Conservation (phyloP, 2,888 invertebrate species). For the Octodonta nipae region DNA sequence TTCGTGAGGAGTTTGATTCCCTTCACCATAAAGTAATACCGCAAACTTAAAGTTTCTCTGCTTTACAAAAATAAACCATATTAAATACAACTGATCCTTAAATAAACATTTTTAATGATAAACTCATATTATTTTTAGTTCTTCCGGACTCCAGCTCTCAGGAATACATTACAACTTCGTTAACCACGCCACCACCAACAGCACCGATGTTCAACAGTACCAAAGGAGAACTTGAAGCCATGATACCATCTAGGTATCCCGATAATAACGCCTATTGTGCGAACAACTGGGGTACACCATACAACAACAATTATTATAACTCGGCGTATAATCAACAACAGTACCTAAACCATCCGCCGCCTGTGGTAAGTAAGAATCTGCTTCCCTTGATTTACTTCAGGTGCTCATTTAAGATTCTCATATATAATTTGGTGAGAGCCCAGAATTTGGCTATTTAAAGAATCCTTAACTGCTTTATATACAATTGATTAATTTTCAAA, state of each 20-base stretch:
- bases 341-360: conserved; percentile 46
- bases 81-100: too few species aligned
- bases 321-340: conserved; percentile 46
- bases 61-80: too few species aligned
- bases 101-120: neutral
- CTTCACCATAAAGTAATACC: too few species aligned
- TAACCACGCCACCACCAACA: conserved; percentile 27
- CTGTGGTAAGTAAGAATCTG: conserved; percentile 41
- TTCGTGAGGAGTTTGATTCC: too few species aligned
- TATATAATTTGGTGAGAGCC: too few species aligned
- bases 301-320: conserved; percentile 52
- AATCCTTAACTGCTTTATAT: too few species aligned
- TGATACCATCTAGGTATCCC: conserved; percentile 30
- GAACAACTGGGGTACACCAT: conserved; percentile 41
- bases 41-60: too few species aligned
- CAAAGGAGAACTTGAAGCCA: conserved; percentile 28
- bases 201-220: conserved; percentile 26
- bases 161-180: conserved; percentile 30
- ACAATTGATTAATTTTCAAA: too few species aligned
- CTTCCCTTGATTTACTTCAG: too few species aligned
- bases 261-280: conserved; percentile 42
- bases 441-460: too few species aligned
- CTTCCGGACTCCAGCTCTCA: conserved; percentile 28
- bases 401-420: too few species aligned
- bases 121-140: conserved; percentile 21